Evolutionary conservation across 2,113 vertebrate species (phyloP).

Genomic region (Podarcis cretensis): DNA sequence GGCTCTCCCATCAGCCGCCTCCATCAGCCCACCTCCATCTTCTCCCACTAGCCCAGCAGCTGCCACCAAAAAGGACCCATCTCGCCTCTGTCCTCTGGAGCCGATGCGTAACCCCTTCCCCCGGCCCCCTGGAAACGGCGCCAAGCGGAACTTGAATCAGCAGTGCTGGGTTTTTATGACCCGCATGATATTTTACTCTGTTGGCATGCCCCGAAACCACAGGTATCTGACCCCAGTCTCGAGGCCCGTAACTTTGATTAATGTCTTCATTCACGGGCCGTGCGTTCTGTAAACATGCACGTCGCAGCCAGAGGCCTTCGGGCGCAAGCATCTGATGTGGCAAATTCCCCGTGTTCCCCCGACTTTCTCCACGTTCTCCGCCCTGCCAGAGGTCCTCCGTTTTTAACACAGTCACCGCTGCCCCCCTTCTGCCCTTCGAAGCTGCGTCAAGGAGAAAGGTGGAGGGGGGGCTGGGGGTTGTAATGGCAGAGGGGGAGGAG

Average conservation of each 20-base stretch:
- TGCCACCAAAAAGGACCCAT: too few relatives aligned
- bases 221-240: constrained; percentile 56
- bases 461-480: not conserved
- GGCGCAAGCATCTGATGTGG: not conserved
- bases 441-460: not conserved
- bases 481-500: not conserved
- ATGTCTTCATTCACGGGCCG: constrained; percentile 37
- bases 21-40: not conserved
- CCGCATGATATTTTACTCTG: not conserved
- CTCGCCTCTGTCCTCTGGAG: not conserved
- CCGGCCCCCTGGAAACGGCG: constrained; percentile 23
- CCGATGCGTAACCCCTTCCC: constrained; percentile 5
- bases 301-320: not conserved
- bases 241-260: constrained; percentile 15
- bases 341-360: accelerated
- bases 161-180: constrained; percentile 27
- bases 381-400: too few relatives aligned
- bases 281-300: constrained; percentile 1
- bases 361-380: accelerated
- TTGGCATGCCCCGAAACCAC: constrained; percentile 52
- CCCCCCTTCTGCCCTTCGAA: not conserved
- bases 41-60: too few relatives aligned
- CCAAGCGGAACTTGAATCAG: constrained; percentile 21
- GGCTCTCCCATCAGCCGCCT: too few relatives aligned
- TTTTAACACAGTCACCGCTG: not conserved